A percentile compares a stretch with the other conserved stretches of the same genome.
These are phyloP conservation scores for Numenius phaeopus DNA, from an alignment of 2,797 vertebrate species.

Conservation along the genomic window DNA sequence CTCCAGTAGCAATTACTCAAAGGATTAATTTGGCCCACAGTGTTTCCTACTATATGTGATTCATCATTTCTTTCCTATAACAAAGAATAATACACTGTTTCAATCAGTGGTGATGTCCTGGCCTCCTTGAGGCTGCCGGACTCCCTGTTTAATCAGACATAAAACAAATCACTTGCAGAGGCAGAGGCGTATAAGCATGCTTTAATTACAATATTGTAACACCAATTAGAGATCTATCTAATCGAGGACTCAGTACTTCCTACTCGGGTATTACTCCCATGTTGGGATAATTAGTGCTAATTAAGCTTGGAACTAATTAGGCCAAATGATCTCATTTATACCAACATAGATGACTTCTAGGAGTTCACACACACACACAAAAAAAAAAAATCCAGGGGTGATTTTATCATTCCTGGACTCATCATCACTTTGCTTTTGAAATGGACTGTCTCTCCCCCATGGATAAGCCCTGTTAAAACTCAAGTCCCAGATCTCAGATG, in stretches of 20 bases:
- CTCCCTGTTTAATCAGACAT: slow-evolving; percentile 87
- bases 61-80: slow-evolving; percentile 68
- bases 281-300: slow-evolving; percentile 98
- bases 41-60: slow-evolving; percentile 64
- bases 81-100: slow-evolving; percentile 62
- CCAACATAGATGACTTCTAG: slow-evolving; percentile 86
- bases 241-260: slow-evolving; percentile 87
- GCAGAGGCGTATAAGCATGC: slow-evolving; percentile 88
- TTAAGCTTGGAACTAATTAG: slow-evolving; percentile 94
- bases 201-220: slow-evolving; percentile 93
- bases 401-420: slow-evolving; percentile 76
- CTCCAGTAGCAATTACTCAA: slow-evolving; percentile 66
- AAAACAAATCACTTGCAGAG: slow-evolving; percentile 84
- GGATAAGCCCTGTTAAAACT: slow-evolving; percentile 1
- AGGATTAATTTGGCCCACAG: slow-evolving; percentile 69
- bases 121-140: slow-evolving; percentile 81
- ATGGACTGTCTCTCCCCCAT: not conserved
- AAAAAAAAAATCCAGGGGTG: slow-evolving; percentile 71
- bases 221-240: slow-evolving; percentile 89
- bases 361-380: slow-evolving; percentile 70
- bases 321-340: slow-evolving; percentile 93
- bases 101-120: slow-evolving; percentile 74
- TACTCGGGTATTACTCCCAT: slow-evolving; percentile 93
- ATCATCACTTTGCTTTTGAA: slow-evolving; percentile 62
- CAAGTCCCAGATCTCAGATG: not conserved